phyloP scores from a whole-genome alignment of 1,140 invertebrate species.

The Cataglyphis hispanica region DNA sequence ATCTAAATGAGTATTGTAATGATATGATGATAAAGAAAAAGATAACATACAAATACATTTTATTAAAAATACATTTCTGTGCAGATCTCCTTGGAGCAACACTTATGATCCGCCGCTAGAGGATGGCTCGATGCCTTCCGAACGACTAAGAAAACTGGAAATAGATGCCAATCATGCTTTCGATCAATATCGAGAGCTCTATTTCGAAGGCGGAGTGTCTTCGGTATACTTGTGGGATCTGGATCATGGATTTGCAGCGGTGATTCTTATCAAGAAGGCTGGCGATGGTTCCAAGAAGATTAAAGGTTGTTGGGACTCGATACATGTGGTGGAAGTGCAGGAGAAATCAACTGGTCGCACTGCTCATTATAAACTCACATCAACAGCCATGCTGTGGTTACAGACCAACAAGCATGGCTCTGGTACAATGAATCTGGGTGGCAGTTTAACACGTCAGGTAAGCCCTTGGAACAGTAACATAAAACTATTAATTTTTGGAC shows the following conservation, averaged over 20 bases:
- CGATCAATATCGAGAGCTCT: conserved; percentile 99
- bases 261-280: conserved; percentile 99
- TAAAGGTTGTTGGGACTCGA: conserved; percentile 99
- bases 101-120: conserved; percentile 98
- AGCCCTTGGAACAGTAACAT: neutral
- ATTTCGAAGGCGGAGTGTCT: conserved; percentile 99
- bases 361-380: conserved; percentile 99
- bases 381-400: conserved; percentile 99
- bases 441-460: conserved; percentile 98
- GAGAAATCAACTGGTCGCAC: conserved; percentile 97
- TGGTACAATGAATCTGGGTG: conserved; percentile 99
- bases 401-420: conserved; percentile 98
- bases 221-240: conserved; percentile 99
- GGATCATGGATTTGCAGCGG: conserved; percentile 99
- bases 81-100: conserved; percentile 99
- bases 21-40: neutral
- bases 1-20: neutral
- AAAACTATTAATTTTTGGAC: conserved; percentile 11
- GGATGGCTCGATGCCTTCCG: conserved; percentile 99
- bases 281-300: conserved; percentile 99
- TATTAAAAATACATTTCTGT: conserved; percentile 42
- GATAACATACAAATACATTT: neutral
- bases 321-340: conserved; percentile 99
- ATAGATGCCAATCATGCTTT: conserved; percentile 99
- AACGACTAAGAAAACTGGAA: conserved; percentile 97